Percentiles rank a stretch among this genome's conserved stretches.
These are phyloP conservation scores for Xiphorhynchus elegans DNA, from an alignment of 2,113 vertebrate species.

Conservation along the genomic window DNA sequence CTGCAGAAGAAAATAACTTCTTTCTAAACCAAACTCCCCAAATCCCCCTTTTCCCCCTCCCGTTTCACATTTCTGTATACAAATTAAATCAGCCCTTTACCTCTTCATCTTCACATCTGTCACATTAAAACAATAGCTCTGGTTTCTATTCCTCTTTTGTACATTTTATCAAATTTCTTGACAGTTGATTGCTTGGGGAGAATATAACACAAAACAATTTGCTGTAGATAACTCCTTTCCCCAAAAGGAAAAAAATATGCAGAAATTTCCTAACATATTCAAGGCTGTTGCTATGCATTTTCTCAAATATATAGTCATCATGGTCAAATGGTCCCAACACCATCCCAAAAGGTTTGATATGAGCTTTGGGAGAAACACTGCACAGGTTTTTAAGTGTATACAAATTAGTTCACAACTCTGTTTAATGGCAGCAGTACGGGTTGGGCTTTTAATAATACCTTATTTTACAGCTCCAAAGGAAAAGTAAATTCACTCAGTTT, in stretches of 20 bases:
- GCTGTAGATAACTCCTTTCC: not conserved
- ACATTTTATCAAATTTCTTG: not conserved
- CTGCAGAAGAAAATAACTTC: not conserved
- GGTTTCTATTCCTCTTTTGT: not conserved
- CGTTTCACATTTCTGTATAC: not conserved
- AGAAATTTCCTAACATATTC: not conserved
- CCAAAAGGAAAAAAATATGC: not conserved
- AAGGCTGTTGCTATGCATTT: not conserved
- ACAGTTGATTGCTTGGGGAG: not conserved
- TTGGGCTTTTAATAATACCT: not conserved
- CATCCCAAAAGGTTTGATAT: not conserved
- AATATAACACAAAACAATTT: not conserved
- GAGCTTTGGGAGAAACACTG: not conserved
- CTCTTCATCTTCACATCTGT: not conserved
- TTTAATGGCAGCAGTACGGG: not conserved
- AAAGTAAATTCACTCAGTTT: not conserved
- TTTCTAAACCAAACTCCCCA: not conserved
- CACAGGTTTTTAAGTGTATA: not conserved
- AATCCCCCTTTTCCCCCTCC: not conserved
- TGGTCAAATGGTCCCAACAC: not conserved
- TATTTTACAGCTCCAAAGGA: not conserved
- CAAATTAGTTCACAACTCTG: not conserved
- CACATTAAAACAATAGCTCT: not conserved
- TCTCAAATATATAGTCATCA: not conserved
- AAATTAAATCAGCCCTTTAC: not conserved